phyloP scores from a whole-genome alignment of 2,797 vertebrate species.

The Gymnothorax reevesii region DNA sequence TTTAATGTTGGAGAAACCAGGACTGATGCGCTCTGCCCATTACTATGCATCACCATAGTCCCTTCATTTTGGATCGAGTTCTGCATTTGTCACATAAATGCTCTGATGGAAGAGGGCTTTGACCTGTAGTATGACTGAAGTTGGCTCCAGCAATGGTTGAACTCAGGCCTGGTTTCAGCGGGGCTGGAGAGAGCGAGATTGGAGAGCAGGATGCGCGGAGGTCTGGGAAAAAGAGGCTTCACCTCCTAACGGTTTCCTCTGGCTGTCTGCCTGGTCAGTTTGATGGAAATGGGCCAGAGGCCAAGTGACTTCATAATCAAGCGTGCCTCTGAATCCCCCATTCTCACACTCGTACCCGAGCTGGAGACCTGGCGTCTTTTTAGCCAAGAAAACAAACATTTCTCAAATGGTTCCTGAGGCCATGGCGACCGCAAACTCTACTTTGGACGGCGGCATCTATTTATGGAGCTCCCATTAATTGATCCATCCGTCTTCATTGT shows the following conservation, averaged over 20 bases:
- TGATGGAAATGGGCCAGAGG: constrained; percentile 59
- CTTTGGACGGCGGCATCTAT: background rate
- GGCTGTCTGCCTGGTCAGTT: constrained; percentile 31
- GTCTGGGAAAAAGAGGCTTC: constrained; percentile 72
- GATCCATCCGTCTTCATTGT: constrained; percentile 18
- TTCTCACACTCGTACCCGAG: constrained; percentile 35
- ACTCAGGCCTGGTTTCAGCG: background rate
- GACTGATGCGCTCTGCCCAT: background rate
- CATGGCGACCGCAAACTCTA: constrained; percentile 20
- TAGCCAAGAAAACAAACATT: constrained; percentile 36
- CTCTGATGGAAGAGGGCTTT: background rate
- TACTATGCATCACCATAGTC: background rate
- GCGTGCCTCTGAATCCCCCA: constrained; percentile 35
- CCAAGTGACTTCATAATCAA: constrained; percentile 58
- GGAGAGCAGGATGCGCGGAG: constrained; percentile 47
- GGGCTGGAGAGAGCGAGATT: constrained; percentile 1
- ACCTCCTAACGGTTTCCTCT: constrained; percentile 33
- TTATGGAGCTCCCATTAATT: constrained; percentile 22
- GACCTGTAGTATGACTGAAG: background rate
- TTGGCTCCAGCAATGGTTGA: background rate
- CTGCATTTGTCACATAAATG: background rate
- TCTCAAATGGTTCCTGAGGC: constrained; percentile 26
- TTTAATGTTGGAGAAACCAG: background rate
- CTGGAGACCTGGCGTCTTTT: background rate
- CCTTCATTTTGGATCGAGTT: background rate